A percentile compares a stretch with the other conserved stretches of the same genome.
These are phyloP conservation scores for Drosophila simulans DNA, from an alignment of 1,140 invertebrate species.

Conservation along the genomic window DNA sequence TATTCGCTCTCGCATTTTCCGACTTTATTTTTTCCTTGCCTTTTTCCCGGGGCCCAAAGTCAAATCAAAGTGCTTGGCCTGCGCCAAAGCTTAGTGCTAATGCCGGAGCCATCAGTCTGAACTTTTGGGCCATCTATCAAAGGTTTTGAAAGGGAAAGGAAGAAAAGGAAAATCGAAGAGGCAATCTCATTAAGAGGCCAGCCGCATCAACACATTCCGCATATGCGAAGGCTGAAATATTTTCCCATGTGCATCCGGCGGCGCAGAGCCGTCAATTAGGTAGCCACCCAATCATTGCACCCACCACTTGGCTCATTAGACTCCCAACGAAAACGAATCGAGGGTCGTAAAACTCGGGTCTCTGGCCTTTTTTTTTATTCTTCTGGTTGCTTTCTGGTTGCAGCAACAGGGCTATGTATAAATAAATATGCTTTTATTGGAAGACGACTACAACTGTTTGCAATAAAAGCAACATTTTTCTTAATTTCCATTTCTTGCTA, in stretches of 20 bases:
- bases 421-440: constrained; percentile 80
- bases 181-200: constrained; percentile 50
- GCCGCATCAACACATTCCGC: constrained; percentile 21
- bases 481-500: constrained; percentile 83
- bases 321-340: constrained; percentile 75
- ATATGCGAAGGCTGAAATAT: constrained; percentile 22
- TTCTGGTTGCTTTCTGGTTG: no score
- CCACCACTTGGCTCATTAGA: constrained; percentile 74
- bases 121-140: constrained; percentile 67
- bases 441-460: constrained; percentile 82
- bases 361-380: not conserved
- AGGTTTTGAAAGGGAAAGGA: constrained; percentile 27
- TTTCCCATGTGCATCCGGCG: constrained; percentile 44
- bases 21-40: not conserved
- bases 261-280: constrained; percentile 56
- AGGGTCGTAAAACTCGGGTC: constrained; percentile 66
- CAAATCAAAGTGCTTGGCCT: constrained; percentile 75
- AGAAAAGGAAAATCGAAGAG: constrained; percentile 30
- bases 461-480: constrained; percentile 83
- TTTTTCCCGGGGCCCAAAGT: constrained; percentile 58
- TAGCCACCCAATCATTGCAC: constrained; percentile 60
- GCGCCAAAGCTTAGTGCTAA: constrained; percentile 50
- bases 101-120: constrained; percentile 55
- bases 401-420: constrained; percentile 53
- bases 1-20: constrained; percentile 36